Evolutionary conservation across 2,113 vertebrate species (phyloP).

Genomic region (Ceuthmochares aereus): DNA sequence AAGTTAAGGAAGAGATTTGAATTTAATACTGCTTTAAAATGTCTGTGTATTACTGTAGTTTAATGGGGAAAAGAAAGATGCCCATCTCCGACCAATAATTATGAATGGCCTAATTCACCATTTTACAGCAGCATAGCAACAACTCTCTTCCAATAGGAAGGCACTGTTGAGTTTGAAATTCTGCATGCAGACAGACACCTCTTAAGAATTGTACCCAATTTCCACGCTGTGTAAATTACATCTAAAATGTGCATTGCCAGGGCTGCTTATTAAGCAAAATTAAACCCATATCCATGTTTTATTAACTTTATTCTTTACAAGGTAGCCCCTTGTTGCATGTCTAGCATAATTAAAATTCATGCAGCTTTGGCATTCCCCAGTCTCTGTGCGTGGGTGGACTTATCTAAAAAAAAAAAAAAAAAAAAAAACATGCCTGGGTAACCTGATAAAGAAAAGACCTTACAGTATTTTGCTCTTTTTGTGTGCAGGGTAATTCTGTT

Average conservation of each 20-base stretch:
- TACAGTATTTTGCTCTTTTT: not conserved
- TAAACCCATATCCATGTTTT: constrained; percentile 29
- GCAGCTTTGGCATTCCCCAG: constrained; percentile 42
- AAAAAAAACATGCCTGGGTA: not conserved
- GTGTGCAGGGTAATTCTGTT: constrained; percentile 17
- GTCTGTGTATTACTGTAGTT: not conserved
- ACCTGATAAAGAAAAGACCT: constrained; percentile 35
- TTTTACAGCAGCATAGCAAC: constrained; percentile 60
- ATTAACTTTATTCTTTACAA: constrained; percentile 66
- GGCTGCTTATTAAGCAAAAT: constrained; percentile 66
- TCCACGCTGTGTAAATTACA: constrained; percentile 31
- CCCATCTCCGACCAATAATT: constrained; percentile 2
- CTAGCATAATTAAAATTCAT: constrained; percentile 58
- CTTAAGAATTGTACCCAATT: constrained; percentile 25
- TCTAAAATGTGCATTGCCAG: constrained; percentile 10
- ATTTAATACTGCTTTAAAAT: constrained; percentile 20
- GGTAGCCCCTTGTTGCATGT: constrained; percentile 52
- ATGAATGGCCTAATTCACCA: constrained; percentile 59
- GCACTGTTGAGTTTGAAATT: constrained; percentile 15
- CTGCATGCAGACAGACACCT: constrained; percentile 28
- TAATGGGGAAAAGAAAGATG: not conserved
- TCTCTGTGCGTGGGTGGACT: constrained; percentile 18
- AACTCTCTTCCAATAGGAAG: constrained; percentile 57
- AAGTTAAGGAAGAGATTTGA: constrained; percentile 19
- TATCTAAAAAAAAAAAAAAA: not conserved